Evolutionary conservation across 2,888 invertebrate genomes (phyloP).

Genomic region (Steinernema scapterisci): DNA sequence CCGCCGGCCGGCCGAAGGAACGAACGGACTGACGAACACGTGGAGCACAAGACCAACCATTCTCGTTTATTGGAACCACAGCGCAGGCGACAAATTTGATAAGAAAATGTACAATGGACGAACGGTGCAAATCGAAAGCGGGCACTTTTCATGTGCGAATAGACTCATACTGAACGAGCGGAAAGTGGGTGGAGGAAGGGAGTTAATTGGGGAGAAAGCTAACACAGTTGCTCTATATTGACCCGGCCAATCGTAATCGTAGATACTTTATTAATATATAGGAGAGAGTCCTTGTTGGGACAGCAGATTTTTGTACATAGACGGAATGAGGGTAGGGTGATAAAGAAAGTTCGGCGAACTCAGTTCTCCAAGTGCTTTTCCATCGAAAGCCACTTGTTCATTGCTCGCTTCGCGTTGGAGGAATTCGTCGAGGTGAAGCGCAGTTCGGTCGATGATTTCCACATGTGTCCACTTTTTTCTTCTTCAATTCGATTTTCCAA

Average conservation of each 20-base stretch:
- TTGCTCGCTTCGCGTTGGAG: conserved; percentile 45
- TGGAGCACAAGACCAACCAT: not conserved
- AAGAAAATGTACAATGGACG: conserved; percentile 11
- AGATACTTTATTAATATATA: not conserved
- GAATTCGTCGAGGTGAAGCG: conserved; percentile 41
- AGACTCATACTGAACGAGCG: not conserved
- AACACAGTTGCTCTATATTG: conserved; percentile 4
- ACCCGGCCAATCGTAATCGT: not conserved
- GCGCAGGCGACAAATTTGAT: conserved; percentile 19
- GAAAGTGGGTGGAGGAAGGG: not conserved
- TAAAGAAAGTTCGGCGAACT: not conserved
- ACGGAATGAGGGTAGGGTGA: not conserved
- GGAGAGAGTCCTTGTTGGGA: not conserved
- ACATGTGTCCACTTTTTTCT: conserved; percentile 30
- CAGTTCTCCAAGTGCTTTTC: conserved; percentile 37
- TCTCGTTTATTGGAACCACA: conserved; percentile 20
- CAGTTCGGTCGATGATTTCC: conserved; percentile 35
- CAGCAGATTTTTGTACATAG: conserved; percentile 2
- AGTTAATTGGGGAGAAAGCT: not conserved
- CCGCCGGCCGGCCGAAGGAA: not conserved
- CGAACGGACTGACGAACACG: not conserved
- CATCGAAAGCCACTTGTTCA: conserved; percentile 49
- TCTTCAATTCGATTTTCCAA: conserved; percentile 24
- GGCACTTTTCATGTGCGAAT: conserved; percentile 5
- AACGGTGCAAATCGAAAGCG: not conserved